A percentile compares a stretch with the other conserved stretches of the same genome.
Evolutionary conservation across 53 echinoderm and acorn worm species (phyloP).

Genomic region (Actinopyga echinites): DNA sequence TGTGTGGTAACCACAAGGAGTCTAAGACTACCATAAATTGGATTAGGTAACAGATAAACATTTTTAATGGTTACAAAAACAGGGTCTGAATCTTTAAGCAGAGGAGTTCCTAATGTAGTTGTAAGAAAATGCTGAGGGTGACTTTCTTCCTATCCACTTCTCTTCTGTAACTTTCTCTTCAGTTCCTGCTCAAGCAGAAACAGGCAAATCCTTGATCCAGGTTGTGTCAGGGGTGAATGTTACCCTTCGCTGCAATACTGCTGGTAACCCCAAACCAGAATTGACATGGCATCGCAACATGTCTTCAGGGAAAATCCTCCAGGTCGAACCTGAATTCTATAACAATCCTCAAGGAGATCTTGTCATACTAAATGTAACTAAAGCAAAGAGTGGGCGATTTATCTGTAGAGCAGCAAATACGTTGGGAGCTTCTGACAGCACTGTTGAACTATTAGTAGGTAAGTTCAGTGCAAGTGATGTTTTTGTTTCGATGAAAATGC

Average conservation of each 20-base stretch:
- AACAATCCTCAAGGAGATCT: conserved; percentile 61
- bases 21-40: no score
- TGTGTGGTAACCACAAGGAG: no score
- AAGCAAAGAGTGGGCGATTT: conserved; percentile 63
- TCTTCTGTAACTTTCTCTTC: not conserved
- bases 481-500: not conserved
- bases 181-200: conserved; percentile 57
- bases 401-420: conserved; percentile 71
- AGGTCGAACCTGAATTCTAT: conserved; percentile 44
- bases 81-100: no score
- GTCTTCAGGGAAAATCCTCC: not conserved
- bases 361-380: conserved; percentile 41
- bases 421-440: conserved; percentile 51
- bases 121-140: not conserved
- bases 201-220: conserved; percentile 38
- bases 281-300: conserved; percentile 64
- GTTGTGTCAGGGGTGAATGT: conserved; percentile 55
- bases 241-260: conserved; percentile 67
- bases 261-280: conserved; percentile 65
- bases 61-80: no score
- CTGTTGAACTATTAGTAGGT: conserved; percentile 68
- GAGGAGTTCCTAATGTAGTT: no score
- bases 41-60: no score
- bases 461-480: not conserved
- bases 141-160: not conserved